phyloP scores from a whole-genome alignment of 2,888 invertebrate genomes.

The Micoletzkya japonica region DNA sequence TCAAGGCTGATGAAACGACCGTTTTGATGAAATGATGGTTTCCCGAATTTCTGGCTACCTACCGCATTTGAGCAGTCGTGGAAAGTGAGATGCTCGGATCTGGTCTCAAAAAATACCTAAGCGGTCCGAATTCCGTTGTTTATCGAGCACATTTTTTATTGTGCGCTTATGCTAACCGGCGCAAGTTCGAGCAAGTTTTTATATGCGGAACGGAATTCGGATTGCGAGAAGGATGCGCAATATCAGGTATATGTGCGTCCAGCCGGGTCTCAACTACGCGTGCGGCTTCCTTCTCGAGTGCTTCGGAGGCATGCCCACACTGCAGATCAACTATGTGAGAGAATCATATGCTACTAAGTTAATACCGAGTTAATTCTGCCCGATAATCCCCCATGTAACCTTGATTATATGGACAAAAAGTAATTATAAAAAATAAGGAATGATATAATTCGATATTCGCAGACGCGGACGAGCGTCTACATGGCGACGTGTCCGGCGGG shows the following conservation, averaged over 20 bases:
- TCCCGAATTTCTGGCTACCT: no score
- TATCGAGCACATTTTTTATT: no score
- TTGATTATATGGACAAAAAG: not conserved
- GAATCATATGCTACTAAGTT: not conserved
- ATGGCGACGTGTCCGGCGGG: constrained; percentile 16
- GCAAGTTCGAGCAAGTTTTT: no score
- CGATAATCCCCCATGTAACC: no score
- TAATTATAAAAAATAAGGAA: not conserved
- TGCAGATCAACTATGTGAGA: constrained; percentile 18
- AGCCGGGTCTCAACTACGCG: constrained; percentile 7
- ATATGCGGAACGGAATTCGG: not conserved
- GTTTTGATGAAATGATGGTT: no score
- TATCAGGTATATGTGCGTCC: constrained; percentile 15
- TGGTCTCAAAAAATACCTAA: no score
- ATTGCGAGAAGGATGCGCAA: not conserved
- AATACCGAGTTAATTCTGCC: no score
- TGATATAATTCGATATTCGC: not conserved
- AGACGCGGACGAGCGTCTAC: constrained; percentile 21
- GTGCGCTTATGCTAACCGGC: no score
- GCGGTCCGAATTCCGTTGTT: no score
- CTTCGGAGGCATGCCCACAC: constrained; percentile 25
- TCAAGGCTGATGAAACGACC: no score
- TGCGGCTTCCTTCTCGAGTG: constrained; percentile 13
- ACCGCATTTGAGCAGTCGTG: no score
- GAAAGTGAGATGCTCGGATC: no score